Evolutionary conservation across 2,113 vertebrate species (phyloP), one percentile per base, ranked within the genome.

Genomic region (Uria aalge): DNA sequence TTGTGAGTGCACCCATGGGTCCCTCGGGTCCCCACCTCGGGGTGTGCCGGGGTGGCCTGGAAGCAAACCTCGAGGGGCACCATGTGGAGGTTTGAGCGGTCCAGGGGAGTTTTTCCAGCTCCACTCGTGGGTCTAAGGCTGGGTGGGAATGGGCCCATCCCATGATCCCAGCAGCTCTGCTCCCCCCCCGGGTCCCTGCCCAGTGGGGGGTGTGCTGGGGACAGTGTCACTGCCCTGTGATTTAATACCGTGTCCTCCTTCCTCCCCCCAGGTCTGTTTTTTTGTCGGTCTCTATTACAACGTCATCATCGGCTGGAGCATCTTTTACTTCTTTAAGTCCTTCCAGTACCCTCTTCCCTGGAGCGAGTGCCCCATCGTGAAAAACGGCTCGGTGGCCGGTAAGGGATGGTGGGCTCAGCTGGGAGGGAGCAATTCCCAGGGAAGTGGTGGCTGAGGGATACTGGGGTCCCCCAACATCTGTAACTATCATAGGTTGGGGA

Each of bases 271-370:
- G 99, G 99, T 99, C 38, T 99, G 99, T 62, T 99, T 99, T 67
- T 99, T 99, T 41, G 99, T 99, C 1, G 99, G 99, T 29, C 99
- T 99, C 76, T 99, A 99, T 84, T 99, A 99, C 94, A 99, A 99
- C 2, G 99, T 99, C 92, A 99, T 99, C 97, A 99, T 99, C 1
- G 99, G 99, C 77, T 99, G 99, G 99, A 99, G 99, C 96, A 99
- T 99, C 98, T 99, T 99, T 91, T 99, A 99, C 97, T 99, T 99
- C 97, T 99, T 99, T 91, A 98, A 99, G 97, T 99, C 99, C 23
- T 99, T 99, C 98, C 99, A 99, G 98, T 99, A 99, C 94, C 99
- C 99, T 6, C 98, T 99, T 77, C 99, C 99, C 79, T 99, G 99
- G 99, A 99, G 99, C 20, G 99, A 99, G 77, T 99, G 99, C 71